Conservation (phyloP, 2,797 vertebrate species). For the Acanthurus lineatus region DNA sequence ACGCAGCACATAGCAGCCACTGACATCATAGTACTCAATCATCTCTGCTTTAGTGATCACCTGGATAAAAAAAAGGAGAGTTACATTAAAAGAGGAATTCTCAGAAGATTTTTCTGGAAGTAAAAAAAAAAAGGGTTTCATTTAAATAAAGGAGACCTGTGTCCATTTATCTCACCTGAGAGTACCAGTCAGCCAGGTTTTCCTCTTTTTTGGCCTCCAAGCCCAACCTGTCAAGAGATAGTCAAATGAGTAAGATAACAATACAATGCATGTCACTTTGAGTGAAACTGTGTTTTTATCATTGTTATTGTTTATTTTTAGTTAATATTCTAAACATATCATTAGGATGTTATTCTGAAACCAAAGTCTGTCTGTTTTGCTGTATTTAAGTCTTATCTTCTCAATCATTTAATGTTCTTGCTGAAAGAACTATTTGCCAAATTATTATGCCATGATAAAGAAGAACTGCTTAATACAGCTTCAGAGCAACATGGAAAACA, state of each 20-base stretch:
- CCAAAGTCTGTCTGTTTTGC: neutral
- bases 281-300: neutral
- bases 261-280: neutral
- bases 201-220: conserved; percentile 98
- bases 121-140: too few species aligned
- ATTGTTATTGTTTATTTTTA: too few species aligned
- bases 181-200: conserved; percentile 97
- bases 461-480: neutral
- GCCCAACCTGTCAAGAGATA: conserved; percentile 87
- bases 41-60: conserved; percentile 99
- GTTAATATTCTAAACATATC: too few species aligned
- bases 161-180: conserved; percentile 88
- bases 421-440: neutral
- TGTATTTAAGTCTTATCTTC: neutral
- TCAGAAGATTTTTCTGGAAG: neutral
- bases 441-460: neutral
- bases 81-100: neutral
- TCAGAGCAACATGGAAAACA: neutral
- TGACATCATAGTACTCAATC: conserved; percentile 99
- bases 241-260: conserved; percentile 1
- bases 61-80: conserved; percentile 73
- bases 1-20: conserved; percentile 97
- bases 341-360: neutral
- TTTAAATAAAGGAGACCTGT: neutral
- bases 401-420: neutral